Conservation (phyloP, 2,113 vertebrate species). For the Gasterosteus nipponicus region DNA sequence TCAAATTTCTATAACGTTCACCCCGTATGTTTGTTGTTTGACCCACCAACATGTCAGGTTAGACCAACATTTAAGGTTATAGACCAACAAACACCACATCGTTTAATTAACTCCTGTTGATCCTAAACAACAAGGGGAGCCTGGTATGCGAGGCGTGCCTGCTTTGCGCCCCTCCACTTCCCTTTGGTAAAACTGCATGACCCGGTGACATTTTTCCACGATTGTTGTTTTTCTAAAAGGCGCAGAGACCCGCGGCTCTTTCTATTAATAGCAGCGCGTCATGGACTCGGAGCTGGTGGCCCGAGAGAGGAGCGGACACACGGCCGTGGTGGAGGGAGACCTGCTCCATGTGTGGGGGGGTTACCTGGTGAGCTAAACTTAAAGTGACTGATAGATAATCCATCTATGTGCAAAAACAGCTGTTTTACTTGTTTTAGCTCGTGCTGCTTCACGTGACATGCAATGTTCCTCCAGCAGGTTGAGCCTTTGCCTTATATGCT, state of each 20-base stretch:
- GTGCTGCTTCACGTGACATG: not conserved
- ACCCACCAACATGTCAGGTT: not conserved
- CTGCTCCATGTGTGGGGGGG: slow-evolving; percentile 93
- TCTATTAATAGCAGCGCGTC: slow-evolving; percentile 15
- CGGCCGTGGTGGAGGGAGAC: slow-evolving; percentile 87
- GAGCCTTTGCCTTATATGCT: too few relatives aligned
- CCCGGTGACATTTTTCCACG: slow-evolving; percentile 15
- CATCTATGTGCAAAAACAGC: too few relatives aligned
- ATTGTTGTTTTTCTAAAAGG: not conserved
- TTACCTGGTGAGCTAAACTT: slow-evolving; percentile 87
- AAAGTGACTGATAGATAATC: too few relatives aligned
- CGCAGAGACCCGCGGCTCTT: not conserved
- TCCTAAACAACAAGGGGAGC: not conserved
- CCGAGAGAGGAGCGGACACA: slow-evolving; percentile 93
- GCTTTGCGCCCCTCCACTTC: not conserved
- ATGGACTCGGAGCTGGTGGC: slow-evolving; percentile 84
- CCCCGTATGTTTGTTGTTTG: not conserved
- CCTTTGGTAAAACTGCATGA: too few relatives aligned
- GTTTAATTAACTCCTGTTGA: not conserved
- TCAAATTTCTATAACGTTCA: not conserved
- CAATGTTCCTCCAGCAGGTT: too few relatives aligned
- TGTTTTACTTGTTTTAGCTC: not conserved
- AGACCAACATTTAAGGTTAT: not conserved
- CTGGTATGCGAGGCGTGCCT: not conserved
- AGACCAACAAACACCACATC: not conserved